Base-by-base conservation (phyloP, 2,113 vertebrate genomes). In the Uria aalge region DNA sequence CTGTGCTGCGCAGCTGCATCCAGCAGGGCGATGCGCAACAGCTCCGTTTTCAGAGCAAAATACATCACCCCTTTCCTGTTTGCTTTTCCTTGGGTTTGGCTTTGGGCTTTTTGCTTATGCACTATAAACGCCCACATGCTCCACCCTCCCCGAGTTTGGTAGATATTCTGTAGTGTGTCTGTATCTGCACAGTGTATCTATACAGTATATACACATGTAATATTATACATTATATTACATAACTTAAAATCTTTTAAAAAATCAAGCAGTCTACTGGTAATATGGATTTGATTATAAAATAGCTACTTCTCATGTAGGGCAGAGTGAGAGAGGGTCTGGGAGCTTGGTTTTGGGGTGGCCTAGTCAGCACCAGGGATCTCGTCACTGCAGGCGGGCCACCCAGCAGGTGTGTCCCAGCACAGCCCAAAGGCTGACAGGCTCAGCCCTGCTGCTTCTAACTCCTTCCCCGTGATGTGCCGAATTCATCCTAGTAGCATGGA, bases 171-270 rank as follows among this genome's bases (percentile, higher is more conserved):
- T 4, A 50, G 17, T 19, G 29, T 66, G 40, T 29, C 60, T 85
- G 23, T 40, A 9, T 15, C 40, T 56, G 3, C 15, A 2, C 8
- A 21, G 26, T 21, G 1, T 13, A 23, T 38, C 57, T 47, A 7
- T 32, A 20, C 3, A 5, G 1, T 43, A 6, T 23, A 13, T 43
- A 21, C 11, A 22, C 30, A 36, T 0, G 0, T 40, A 47, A 26
- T 27, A 11, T 50, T 67, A 41, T 20, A 41, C 6, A 2, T 56
- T 78, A 1, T 30, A 22, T 74, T 81, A 36, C 1, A 1, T 40
- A 84, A 81, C 15, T 56, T 12, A 21, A 62, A 66, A 62, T 59
- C 34, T 59, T 59, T n/a, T 21, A 36, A 80, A 38, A 59, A 47
- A 10, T 38, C 32, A 56, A 24, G 11, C 20, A 24, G 9, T 62